These are phyloP conservation scores for Brachionus sp. DNA, from an alignment of 1,140 invertebrate species.

Conservation along the genomic window DNA sequence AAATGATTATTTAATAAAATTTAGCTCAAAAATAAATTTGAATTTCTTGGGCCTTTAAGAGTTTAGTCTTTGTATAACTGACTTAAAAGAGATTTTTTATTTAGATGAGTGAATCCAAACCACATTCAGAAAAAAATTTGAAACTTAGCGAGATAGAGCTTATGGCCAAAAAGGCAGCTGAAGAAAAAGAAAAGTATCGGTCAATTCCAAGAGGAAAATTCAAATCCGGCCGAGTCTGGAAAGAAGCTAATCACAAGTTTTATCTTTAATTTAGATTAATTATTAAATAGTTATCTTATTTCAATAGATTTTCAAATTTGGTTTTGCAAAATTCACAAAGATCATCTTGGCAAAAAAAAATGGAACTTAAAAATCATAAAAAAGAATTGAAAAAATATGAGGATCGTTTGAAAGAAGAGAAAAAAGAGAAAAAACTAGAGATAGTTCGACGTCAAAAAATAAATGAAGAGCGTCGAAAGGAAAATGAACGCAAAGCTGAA, in stretches of 20 bases:
- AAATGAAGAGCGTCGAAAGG: slow-evolving; percentile 28
- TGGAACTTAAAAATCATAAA: not conserved
- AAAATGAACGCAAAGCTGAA: slow-evolving; percentile 31
- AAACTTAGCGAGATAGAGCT: not conserved
- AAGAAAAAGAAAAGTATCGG: slow-evolving; percentile 29
- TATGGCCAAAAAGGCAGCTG: not conserved
- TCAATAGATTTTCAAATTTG: slow-evolving; percentile 26
- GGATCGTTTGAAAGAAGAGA: not conserved
- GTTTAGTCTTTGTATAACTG: too few species aligned
- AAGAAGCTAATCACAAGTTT: slow-evolving; percentile 26
- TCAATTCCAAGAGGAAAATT: slow-evolving; percentile 32
- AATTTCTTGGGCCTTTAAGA: too few species aligned
- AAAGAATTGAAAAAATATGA: slow-evolving; percentile 7
- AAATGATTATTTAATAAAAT: too few species aligned
- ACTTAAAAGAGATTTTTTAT: not conserved
- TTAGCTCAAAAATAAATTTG: too few species aligned
- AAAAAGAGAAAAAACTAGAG: slow-evolving; percentile 29
- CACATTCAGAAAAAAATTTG: not conserved
- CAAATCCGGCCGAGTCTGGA: slow-evolving; percentile 26
- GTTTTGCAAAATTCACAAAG: not conserved
- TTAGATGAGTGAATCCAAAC: not conserved
- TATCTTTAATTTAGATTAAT: not conserved
- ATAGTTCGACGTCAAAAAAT: not conserved
- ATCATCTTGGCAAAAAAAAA: slow-evolving; percentile 24
- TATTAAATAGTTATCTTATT: not conserved